phyloP scores from a whole-genome alignment of 2,113 vertebrate genomes.

The Nasalis larvatus region DNA sequence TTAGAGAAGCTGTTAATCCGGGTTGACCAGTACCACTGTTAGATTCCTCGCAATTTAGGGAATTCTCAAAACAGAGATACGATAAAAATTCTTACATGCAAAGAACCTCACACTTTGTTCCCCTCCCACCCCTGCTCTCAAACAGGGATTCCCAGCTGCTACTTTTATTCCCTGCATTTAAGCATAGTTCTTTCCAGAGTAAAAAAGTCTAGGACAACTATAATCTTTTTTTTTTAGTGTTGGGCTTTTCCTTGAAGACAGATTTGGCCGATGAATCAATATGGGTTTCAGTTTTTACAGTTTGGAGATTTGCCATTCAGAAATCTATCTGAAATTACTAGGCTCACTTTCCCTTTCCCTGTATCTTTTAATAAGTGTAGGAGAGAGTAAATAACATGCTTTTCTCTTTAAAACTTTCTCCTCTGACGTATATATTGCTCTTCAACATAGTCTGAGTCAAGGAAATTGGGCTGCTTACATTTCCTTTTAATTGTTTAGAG shows the following conservation, averaged over 20 bases:
- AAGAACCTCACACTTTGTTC: not conserved
- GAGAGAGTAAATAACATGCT: not conserved
- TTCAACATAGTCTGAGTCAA: not conserved
- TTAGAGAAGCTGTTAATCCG: not conserved
- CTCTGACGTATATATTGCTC: not conserved
- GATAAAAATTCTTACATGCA: not conserved
- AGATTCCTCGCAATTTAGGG: not conserved
- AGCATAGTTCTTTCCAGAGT: not conserved
- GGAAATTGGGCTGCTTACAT: not conserved
- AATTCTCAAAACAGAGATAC: not conserved
- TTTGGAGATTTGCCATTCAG: not conserved
- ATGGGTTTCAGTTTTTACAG: not conserved
- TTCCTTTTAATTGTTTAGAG: conserved; percentile 39
- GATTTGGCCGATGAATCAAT: not conserved
- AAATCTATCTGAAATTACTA: conserved; percentile 12
- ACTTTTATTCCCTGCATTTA: not conserved
- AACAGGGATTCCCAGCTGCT: not conserved
- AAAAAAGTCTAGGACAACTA: not conserved
- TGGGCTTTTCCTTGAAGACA: conserved; percentile 26
- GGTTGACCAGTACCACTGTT: not conserved
- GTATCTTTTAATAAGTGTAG: not conserved
- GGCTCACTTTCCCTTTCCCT: not conserved
- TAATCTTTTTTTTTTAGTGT: not conserved
- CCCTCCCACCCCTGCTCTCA: not conserved
- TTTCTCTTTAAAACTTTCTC: conserved; percentile 7